Evolutionary conservation across 2,113 vertebrate species (phyloP).

Genomic region (Callaeas wilsoni): DNA sequence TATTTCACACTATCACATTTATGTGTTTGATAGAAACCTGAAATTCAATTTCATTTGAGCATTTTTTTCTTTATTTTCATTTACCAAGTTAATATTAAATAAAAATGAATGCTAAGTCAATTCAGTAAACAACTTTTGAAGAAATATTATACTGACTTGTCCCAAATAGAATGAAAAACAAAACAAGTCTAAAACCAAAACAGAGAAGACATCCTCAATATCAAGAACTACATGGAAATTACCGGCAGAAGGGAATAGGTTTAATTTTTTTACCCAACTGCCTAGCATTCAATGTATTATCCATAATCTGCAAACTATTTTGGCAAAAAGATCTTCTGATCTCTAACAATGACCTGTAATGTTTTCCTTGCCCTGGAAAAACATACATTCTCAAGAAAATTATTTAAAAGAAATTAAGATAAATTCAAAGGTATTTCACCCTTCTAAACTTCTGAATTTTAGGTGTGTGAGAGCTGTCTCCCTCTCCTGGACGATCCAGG

Average conservation of each 20-base stretch:
- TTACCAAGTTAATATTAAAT: background rate
- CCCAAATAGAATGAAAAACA: background rate
- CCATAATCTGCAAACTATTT: background rate
- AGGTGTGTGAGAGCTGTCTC: background rate
- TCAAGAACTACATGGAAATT: background rate
- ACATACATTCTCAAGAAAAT: background rate
- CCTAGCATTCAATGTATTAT: background rate
- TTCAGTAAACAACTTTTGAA: background rate
- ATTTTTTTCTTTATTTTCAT: background rate
- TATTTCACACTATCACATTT: background rate
- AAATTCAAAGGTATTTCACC: background rate
- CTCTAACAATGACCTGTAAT: background rate
- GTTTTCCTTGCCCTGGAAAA: background rate
- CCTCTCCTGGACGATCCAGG: background rate
- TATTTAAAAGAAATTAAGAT: background rate
- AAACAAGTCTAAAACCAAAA: background rate
- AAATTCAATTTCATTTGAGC: background rate
- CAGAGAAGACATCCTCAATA: background rate
- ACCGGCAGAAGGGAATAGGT: background rate
- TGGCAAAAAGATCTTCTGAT: background rate
- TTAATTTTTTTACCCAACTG: background rate
- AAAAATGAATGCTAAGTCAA: background rate
- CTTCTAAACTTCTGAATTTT: background rate
- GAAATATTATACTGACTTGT: background rate
- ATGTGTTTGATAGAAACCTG: background rate